Evolutionary conservation across 2,888 invertebrate genomes (phyloP).

Genomic region (Tricholauxania praeusta): DNA sequence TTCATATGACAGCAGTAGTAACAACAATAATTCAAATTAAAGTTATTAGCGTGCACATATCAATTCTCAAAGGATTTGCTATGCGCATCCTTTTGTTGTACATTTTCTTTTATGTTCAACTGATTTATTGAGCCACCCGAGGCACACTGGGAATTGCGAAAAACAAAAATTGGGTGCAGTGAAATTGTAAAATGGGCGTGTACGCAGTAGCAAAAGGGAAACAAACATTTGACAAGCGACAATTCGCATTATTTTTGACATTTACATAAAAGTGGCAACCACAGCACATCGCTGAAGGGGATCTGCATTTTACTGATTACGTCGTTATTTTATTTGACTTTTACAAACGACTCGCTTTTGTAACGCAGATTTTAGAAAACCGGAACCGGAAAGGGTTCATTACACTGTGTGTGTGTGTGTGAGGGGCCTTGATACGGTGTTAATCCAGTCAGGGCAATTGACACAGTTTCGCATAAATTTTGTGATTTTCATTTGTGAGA

Average conservation of each 20-base stretch:
- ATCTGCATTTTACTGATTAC: slow-evolving; percentile 15
- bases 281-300: not conserved
- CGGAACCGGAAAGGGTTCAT: slow-evolving; percentile 2
- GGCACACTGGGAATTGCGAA: not conserved
- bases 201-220: not conserved
- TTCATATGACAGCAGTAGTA: not conserved
- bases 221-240: slow-evolving; percentile 19
- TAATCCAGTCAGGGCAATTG: slow-evolving; percentile 17
- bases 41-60: slow-evolving; percentile 65
- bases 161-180: not conserved
- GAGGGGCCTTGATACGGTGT: not conserved
- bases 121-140: slow-evolving; percentile 17
- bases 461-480: slow-evolving; percentile 27
- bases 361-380: not conserved
- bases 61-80: slow-evolving; percentile 64
- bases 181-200: not conserved
- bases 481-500: not conserved
- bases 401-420: not conserved
- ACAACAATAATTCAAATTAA: slow-evolving; percentile 6
- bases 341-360: slow-evolving; percentile 8
- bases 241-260: slow-evolving; percentile 8
- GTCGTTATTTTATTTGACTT: slow-evolving; percentile 29
- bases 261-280: slow-evolving; percentile 1
- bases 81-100: not conserved
- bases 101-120: not conserved